Conservation (phyloP, 2,888 invertebrate genomes). For the Drosophila austrosaltans region DNA sequence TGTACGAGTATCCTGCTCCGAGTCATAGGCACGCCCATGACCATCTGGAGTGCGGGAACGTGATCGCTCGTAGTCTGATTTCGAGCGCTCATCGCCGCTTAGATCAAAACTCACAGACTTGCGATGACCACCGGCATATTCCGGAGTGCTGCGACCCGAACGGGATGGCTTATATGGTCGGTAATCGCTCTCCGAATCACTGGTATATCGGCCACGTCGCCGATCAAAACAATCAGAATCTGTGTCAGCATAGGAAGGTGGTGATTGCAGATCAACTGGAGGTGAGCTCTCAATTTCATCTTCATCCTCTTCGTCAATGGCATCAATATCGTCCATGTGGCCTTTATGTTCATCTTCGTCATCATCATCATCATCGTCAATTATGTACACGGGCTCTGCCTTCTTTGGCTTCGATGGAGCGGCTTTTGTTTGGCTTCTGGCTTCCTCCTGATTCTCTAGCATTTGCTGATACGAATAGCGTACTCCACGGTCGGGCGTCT, state of each 20-base stretch:
- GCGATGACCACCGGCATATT: conserved; percentile 76
- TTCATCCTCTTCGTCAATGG: conserved; percentile 56
- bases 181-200: conserved; percentile 81
- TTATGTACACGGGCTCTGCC: conserved; percentile 79
- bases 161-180: conserved; percentile 62
- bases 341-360: conserved; percentile 40
- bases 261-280: conserved; percentile 63
- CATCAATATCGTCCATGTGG: conserved; percentile 55
- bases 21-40: conserved; percentile 78
- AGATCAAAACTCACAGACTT: conserved; percentile 84
- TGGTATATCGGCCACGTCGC: conserved; percentile 70
- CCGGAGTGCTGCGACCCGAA: conserved; percentile 82
- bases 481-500: conserved; percentile 67
- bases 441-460: conserved; percentile 64
- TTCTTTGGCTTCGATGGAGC: conserved; percentile 51
- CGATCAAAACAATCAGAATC: conserved; percentile 78
- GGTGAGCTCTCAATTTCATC: conserved; percentile 54
- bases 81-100: conserved; percentile 82
- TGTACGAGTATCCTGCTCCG: conserved; percentile 80
- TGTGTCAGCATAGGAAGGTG: conserved; percentile 70
- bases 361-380: conserved; percentile 68
- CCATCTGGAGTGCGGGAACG: conserved; percentile 59
- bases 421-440: conserved; percentile 11
- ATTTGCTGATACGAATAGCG: conserved; percentile 77
- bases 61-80: conserved; percentile 81